Evolutionary conservation across 2,797 vertebrate species (phyloP).

Genomic region (Rhabdomys pumilio): DNA sequence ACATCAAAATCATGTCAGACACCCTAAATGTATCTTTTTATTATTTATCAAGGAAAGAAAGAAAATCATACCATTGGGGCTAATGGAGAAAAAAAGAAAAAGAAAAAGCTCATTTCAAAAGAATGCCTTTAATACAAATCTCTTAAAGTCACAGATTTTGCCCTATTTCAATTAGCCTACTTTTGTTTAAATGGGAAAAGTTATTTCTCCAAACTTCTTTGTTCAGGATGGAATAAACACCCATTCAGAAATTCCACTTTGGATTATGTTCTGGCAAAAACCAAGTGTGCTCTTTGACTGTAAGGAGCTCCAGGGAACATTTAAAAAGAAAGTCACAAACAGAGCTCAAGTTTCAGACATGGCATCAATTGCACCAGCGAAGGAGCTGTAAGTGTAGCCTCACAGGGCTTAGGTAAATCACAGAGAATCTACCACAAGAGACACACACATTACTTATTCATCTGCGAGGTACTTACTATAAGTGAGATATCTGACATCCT

Average conservation of each 20-base stretch:
- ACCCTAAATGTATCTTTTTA: not conserved
- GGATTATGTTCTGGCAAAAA: slow-evolving; percentile 55
- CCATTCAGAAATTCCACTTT: slow-evolving; percentile 66
- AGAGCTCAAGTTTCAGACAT: slow-evolving; percentile 63
- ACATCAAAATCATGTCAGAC: not conserved
- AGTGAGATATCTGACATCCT: slow-evolving; percentile 48
- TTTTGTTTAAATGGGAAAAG: slow-evolving; percentile 4
- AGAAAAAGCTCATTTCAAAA: slow-evolving; percentile 54
- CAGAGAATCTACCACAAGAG: slow-evolving; percentile 57
- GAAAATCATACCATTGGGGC: not conserved
- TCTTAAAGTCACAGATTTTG: slow-evolving; percentile 38
- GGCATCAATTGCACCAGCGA: not conserved
- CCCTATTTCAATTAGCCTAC: slow-evolving; percentile 47
- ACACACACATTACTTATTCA: slow-evolving; percentile 7
- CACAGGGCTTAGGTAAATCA: slow-evolving; percentile 46
- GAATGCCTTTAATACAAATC: slow-evolving; percentile 39
- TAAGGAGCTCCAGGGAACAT: slow-evolving; percentile 24
- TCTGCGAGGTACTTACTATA: slow-evolving; percentile 52
- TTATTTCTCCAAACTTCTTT: slow-evolving; percentile 55
- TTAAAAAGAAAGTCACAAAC: slow-evolving; percentile 69
- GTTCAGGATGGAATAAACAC: slow-evolving; percentile 38
- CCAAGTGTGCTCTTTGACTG: slow-evolving; percentile 8
- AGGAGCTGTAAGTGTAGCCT: not conserved
- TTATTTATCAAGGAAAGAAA: not conserved
- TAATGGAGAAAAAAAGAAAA: not conserved